Evolutionary conservation across 2,797 vertebrate species (phyloP), one percentile per base, ranked within the genome.

Genomic region (Alosa sapidissima): DNA sequence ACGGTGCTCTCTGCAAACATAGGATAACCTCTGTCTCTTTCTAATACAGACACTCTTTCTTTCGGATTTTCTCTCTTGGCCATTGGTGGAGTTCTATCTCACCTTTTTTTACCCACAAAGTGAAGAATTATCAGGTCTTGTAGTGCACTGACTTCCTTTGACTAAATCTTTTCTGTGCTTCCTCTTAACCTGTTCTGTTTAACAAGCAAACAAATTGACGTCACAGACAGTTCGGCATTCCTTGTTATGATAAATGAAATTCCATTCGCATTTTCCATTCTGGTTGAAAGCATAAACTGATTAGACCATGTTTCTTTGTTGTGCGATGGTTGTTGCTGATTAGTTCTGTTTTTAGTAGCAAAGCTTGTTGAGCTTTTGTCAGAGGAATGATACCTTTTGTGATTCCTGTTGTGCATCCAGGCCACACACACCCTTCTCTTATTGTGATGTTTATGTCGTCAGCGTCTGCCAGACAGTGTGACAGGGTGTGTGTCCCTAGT

Each of bases 61-160:
- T 10, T 19, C 72, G 2, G 1, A 3, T 14, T 72, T 7, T 33
- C 68, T 3, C 36, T 45, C 10, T 78, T 78, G 72, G 16, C 41
- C 72, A 78, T 47, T 47, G 72, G 9, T 45, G 36, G 14, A 78
- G 19, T 78, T 2, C 1, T 45, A 19, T 45, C 16, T 75, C 68
- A 75, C 33, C 36, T 75, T 75, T 41, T 33, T 36, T 33, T 16
- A 13, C 33, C 33, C 33, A 19, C 68, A 75, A 45, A 75, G 68
- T 75, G 33, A 75, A 75, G 68, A 75, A 75, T 75, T 45, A 75
- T 45, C 68, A 45, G 68, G 36, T 72, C 33, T 36, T 33, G 2
- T 72, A 72, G 65, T 72, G 65, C 33, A 14, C 65, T 72, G 65
- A 72, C 33, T 72, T 72, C 33, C 68, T 45, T 75, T 72, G 28